Evolutionary conservation across 2,797 vertebrate genomes (phyloP).

Genomic region (Urosaurus nigricauda): DNA sequence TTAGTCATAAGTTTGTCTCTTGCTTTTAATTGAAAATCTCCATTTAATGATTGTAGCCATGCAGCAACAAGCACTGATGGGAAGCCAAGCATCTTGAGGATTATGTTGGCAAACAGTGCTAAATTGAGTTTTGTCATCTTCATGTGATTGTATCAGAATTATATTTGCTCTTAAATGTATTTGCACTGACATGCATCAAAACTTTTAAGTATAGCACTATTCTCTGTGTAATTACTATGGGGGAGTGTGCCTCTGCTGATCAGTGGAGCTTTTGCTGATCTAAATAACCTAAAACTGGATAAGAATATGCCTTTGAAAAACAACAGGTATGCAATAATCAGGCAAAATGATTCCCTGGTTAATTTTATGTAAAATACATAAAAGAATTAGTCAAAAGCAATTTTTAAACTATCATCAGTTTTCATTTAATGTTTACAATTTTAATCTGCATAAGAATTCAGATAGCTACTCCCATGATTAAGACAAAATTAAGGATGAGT

Average conservation of each 20-base stretch:
- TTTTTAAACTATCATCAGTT: conserved; percentile 8
- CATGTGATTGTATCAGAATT: conserved; percentile 47
- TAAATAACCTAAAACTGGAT: conserved; percentile 39
- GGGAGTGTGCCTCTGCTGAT: conserved; percentile 34
- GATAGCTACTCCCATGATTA: not conserved
- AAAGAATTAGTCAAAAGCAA: conserved; percentile 15
- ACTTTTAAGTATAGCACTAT: conserved; percentile 53
- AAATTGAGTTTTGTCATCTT: conserved; percentile 7
- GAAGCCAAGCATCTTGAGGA: conserved; percentile 19
- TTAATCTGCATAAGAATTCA: not conserved
- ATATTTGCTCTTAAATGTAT: conserved; percentile 51
- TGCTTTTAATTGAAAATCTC: conserved; percentile 50
- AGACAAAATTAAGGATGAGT: not conserved
- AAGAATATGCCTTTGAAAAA: conserved; percentile 48
- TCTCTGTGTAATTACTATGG: conserved; percentile 60
- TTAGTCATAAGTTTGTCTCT: conserved; percentile 33
- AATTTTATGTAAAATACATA: conserved; percentile 49
- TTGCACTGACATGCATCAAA: conserved; percentile 46
- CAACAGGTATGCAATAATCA: conserved; percentile 4
- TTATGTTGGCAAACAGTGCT: conserved; percentile 6
- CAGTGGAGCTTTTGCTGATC: conserved; percentile 51
- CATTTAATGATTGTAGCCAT: conserved; percentile 40
- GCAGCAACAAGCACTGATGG: conserved; percentile 6
- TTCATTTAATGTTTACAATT: not conserved
- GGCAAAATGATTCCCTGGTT: conserved; percentile 50